Base-by-base conservation (phyloP, 2,888 invertebrate genomes). In the Lepidochrysops patricia region DNA sequence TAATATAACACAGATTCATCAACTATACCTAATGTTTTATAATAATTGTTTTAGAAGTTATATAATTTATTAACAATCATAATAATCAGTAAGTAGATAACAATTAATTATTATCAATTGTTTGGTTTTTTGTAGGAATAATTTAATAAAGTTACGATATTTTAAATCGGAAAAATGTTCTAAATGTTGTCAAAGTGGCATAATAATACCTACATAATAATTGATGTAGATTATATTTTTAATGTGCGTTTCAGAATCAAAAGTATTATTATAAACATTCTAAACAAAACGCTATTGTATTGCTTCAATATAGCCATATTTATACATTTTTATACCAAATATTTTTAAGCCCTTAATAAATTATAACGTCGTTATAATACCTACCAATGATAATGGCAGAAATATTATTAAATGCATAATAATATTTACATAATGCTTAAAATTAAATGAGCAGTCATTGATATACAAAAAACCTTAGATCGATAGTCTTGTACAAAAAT, bases 251-350 rank as follows among this genome's bases (percentile, higher is more conserved):
- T 25, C 15, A 13, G 27, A 27, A 13, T 27, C 6, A 27, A 54
- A 12, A 32, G 19, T 19, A 29, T 54, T 27, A 29, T 27, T 27
- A 27, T 9, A 27, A 19, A 32, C 9, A 29, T 54, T 32, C 15
- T 54, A 29, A 54, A 29, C 29, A 32, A 15, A 54, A 54, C 19
- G 54, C 32, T 15, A 29, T 32, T 52, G 7, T 54, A 54, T 54
- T 54, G 29, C 19, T 54, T 54, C 32, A 43, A 54, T 32, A 29
- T 19, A 54, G 29, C 9, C 29, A 29, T 32, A 54, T 54, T 54
- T 54, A 43, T 43, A 54, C 32, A 54, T 54, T 54, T 54, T 54
- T 54, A 32, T 54, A 54, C 19, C 54, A 32, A 54, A 54, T 54
- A 54, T 54, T 32, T 32, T 54, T 54, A 54, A 54, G 54, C 32